Conservation (phyloP, 1,140 invertebrate genomes). For the Pissodes strobi region DNA sequence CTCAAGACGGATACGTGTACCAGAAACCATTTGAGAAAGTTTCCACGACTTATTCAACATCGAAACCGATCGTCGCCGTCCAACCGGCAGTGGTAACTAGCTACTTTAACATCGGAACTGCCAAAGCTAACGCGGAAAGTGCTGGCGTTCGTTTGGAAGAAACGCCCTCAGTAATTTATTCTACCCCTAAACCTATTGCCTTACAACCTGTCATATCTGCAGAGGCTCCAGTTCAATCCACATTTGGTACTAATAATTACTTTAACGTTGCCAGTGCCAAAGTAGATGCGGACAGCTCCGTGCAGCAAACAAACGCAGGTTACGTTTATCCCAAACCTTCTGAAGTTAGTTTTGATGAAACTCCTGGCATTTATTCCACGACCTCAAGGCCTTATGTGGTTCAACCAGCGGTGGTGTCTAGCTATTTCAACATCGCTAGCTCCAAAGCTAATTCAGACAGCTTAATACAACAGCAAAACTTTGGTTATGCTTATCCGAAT, state of each 20-base stretch:
- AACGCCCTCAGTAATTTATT: conserved; percentile 16
- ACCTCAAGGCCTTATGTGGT: conserved; percentile 34
- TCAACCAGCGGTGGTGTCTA: conserved; percentile 29
- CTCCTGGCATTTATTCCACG: neutral
- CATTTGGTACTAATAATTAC: conserved; percentile 11
- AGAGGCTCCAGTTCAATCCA: neutral
- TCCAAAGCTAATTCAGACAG: neutral
- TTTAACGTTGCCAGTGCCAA: conserved; percentile 1
- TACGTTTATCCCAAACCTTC: conserved; percentile 50
- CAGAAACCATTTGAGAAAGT: conserved; percentile 17
- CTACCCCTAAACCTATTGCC: conserved; percentile 3
- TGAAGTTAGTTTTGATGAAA: conserved; percentile 4
- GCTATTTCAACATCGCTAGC: conserved; percentile 21
- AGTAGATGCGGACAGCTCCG: conserved; percentile 44
- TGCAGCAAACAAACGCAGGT: conserved; percentile 41
- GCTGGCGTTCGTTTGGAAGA: conserved; percentile 5
- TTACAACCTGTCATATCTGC: neutral
- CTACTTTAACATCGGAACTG: conserved; percentile 4
- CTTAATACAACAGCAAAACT: neutral
- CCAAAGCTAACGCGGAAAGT: neutral
- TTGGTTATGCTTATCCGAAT: conserved; percentile 46
- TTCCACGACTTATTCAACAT: conserved; percentile 1
- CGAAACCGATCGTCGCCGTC: neutral
- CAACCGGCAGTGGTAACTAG: conserved; percentile 15
- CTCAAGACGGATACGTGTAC: conserved; percentile 3